phyloP scores from a whole-genome alignment of 1,140 invertebrate genomes.

The Chrysoperla carnea region DNA sequence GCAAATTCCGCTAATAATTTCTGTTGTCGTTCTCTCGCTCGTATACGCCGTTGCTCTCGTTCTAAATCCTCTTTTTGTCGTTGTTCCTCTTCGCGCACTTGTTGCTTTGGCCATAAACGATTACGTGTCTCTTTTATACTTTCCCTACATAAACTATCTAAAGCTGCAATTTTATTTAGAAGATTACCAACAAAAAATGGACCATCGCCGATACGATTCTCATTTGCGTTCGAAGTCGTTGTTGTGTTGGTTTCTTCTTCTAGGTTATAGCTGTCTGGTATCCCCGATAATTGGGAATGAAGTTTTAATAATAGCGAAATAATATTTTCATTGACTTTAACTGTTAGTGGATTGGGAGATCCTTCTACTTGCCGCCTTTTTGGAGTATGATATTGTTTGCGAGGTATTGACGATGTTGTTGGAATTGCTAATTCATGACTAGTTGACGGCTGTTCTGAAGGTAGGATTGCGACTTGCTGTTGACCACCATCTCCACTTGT shows the following conservation, averaged over 20 bases:
- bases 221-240: conserved; percentile 11
- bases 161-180: conserved; percentile 47
- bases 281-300: conserved; percentile 77
- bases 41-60: conserved; percentile 59
- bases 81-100: conserved; percentile 57
- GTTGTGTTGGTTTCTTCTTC: conserved; percentile 24
- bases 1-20: conserved; percentile 88
- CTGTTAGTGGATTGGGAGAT: conserved; percentile 25
- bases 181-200: conserved; percentile 69
- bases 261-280: conserved; percentile 57
- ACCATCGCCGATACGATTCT: conserved; percentile 58
- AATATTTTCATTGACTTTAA: conserved; percentile 74
- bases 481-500: not conserved
- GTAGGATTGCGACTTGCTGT: not conserved
- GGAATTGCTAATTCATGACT: not conserved
- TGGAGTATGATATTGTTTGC: not conserved
- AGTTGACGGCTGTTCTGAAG: not conserved
- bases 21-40: conserved; percentile 75
- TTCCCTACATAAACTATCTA: conserved; percentile 49
- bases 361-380: not conserved
- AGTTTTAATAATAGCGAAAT: conserved; percentile 80
- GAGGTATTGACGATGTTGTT: not conserved
- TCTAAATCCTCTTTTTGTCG: conserved; percentile 52
- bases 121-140: conserved; percentile 46
- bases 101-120: conserved; percentile 57